Evolutionary conservation across 1,140 invertebrate species (phyloP).

Genomic region (Drosophila pandora): DNA sequence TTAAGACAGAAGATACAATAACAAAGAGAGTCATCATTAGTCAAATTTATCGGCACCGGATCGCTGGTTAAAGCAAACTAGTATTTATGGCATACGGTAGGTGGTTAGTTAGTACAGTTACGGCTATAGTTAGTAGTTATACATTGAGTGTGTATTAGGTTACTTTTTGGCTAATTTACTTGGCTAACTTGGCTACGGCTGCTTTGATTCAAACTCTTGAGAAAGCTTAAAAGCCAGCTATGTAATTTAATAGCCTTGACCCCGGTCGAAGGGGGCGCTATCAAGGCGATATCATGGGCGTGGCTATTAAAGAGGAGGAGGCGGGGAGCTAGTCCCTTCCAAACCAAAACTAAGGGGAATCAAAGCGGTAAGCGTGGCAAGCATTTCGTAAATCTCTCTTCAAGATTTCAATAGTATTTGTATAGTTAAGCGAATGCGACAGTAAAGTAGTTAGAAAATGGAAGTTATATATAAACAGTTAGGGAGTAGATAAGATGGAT

Average conservation of each 20-base stretch:
- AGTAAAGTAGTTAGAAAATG: conserved; percentile 17
- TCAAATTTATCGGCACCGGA: conserved; percentile 72
- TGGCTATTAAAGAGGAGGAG: not conserved
- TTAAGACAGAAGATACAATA: conserved; percentile 82
- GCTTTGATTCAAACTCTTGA: conserved; percentile 6
- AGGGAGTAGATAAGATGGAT: conserved; percentile 14
- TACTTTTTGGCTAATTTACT: conserved; percentile 9
- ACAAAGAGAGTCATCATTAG: conserved; percentile 82
- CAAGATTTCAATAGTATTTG: conserved; percentile 12
- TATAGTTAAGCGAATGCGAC: conserved; percentile 19
- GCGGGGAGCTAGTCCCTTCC: not conserved
- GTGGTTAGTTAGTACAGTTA: conserved; percentile 58
- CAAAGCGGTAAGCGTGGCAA: conserved; percentile 44
- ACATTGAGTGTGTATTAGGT: conserved; percentile 45
- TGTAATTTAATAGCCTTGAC: conserved; percentile 7
- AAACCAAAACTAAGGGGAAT: conserved; percentile 9
- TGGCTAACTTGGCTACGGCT: conserved; percentile 7
- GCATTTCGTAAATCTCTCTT: conserved; percentile 17
- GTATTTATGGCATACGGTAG: conserved; percentile 59
- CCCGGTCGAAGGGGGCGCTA: conserved; percentile 21
- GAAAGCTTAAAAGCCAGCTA: conserved; percentile 17
- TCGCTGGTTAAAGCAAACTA: conserved; percentile 74
- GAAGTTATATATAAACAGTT: conserved; percentile 10
- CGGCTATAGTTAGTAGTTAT: conserved; percentile 44
- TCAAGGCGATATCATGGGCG: conserved; percentile 5